Base-by-base conservation (phyloP, 2,113 vertebrate genomes). In the Antigone vipio region DNA sequence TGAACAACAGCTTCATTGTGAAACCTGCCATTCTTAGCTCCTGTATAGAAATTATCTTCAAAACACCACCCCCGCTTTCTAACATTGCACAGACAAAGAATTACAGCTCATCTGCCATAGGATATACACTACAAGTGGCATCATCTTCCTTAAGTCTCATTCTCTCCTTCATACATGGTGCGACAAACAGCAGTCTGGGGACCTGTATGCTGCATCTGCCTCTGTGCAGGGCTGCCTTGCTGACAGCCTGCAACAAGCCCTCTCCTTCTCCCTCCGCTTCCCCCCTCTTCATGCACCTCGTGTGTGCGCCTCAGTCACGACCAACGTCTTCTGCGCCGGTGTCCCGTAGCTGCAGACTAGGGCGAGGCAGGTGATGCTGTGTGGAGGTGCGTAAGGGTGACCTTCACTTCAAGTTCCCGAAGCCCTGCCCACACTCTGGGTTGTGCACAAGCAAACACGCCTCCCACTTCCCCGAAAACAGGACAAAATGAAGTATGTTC, bases 1-100 rank as follows among this genome's bases (percentile, higher is more conserved):
- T 95, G 89, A 97, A 97, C 92, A 95, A 94, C 86, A 96, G 92
- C 56, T 89, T 95, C 94, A 82, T 87, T 95, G 92, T 95, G 88
- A 95, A 95, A 93, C 83, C 91, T 93, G 95, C 88, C 91, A 89
- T 87, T 95, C 91, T 94, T 89, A 85, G 80, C 86, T 91, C 40
- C 91, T 58, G 56, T 53, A 79, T 72, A 92, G 80, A 95, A 97
- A 96, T 92, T 81, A 88, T 35, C 88, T 84, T 81, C 63, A 56
- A 91, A 96, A 81, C 62, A 94, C 79, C 76, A 8, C 92, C 95
- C 72, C 83, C 26, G 0, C 60, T 88, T 96, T 72, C 85, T 83
- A 84, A 69, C 83, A 64, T 67, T 30, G 34, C 40, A 44, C 79
- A 95, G 93, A 84, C 86, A 95, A 84, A 88, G 93, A 93, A 92